Evolutionary conservation across 1,140 invertebrate species (phyloP), one percentile per base, ranked within the genome.

Genomic region (Palaemon carinicauda): DNA sequence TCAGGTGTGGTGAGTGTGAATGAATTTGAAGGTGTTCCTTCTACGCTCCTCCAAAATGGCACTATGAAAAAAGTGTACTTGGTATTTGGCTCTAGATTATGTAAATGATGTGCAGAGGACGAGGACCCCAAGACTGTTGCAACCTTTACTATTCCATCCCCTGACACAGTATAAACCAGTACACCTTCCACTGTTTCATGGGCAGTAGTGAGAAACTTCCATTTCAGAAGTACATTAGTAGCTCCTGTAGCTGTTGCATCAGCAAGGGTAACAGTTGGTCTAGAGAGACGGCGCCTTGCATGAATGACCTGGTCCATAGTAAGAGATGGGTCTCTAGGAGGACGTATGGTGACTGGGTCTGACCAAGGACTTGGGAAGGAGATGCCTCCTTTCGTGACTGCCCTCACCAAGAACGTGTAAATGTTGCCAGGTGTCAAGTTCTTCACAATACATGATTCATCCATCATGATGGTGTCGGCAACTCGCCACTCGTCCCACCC

Each of bases 41-140:
- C 94, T 89, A 96, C 94, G 90, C 93, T 94, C 91, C 95, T 95
- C 91, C 95, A 95, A 92, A 95, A 96, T 85, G 95, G 95, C 87
- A 96, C 93, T 82, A 96, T 92, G 91, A 96, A 96, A 92, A 96
- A 95, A 91, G 95, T 94, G 91, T 96, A 96, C 89, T 93, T 93
- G 65, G 94, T 93, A 91, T 87, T 79, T 24, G 88, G 88, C 17
- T 53, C 27, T 31, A 89, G 75, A 29, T 65, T 74, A 50, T 75
- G 56, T 21, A 87, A 19, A 5, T 80, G 73, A 33, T 87, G 85
- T 3, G 88, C 87, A 29, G 78, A 87, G 17, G 88, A 89, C 15
- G 88, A 73, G n/a, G 77, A 50, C 19, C 88, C 88, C 3, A 89
- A 73, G 7, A 89, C 84, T n/a, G 88, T 89, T 31, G 88, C 88